Evolutionary conservation across 2,888 invertebrate species (phyloP), one percentile per base, ranked within the genome.

Genomic region (Heliconius charithonia): DNA sequence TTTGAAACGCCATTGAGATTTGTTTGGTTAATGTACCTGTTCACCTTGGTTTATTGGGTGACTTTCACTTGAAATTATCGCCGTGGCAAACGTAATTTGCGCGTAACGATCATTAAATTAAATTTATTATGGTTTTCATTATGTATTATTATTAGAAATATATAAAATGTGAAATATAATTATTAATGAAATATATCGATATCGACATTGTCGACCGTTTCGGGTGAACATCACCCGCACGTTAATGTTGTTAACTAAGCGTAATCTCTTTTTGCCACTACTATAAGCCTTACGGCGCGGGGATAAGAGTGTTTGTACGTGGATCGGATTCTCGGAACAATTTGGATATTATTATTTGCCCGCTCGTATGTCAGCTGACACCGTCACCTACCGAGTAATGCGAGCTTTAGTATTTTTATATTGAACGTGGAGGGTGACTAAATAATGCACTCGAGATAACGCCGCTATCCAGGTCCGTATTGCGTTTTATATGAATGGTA

Each of bases 191-290:
- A 62, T 45, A 89, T 83, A 85, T 86, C 83, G 85, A 86, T 85
- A 83, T 77, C 63, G 29, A 37, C 51, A 65, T 1, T 22, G 27
- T 62, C 75, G 16, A n/a, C 75, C 74, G 25, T 72, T 59, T 37
- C 25, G 7, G 32, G n/a, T 72, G 72, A 19, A 56, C 90, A 84
- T 84, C 93, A 85, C 88, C 90, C 90, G 89, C 89, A 90, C 91
- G 86, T 88, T 89, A 88, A 88, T 89, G 87, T 86, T 86, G 87
- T 88, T 88, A 89, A 83, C 85, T 83, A 81, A 82, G 80, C 79
- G 85, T 88, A 86, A 83, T 83, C 82, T 85, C 73, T 77, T 82
- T 78, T 85, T 85, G 85, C 81, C 13, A 32, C 69, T 32, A 59
- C 69, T 59, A 56, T 72, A 59, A 12, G 27, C 29, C 78, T 78